Evolutionary conservation across 2,888 invertebrate genomes (phyloP), one percentile per base, ranked within the genome.

Genomic region (Galeruca laticollis): DNA sequence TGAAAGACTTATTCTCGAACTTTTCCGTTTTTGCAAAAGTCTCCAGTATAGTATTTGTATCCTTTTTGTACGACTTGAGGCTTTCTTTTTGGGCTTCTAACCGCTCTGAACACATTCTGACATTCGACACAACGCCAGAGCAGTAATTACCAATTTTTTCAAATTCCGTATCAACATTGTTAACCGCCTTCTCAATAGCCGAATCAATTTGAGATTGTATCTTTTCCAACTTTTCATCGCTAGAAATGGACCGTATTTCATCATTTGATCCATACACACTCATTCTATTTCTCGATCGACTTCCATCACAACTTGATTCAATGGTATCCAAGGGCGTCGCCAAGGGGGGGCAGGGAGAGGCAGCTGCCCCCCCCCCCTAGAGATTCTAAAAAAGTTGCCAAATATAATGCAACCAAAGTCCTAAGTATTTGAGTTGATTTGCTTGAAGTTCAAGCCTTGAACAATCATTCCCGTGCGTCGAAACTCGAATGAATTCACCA

Each of bases 1-100:
- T 71, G 51, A 79, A 72, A 2, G 79, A 77, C 11, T 86, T 84
- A 9, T 87, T 84, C 71, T 88, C 88, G 11, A 88, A 83, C 77
- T 86, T 86, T 76, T 89, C 88, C 0, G 88, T 88, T 51, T 86
- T 86, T 78, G 87, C 84, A 54, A 90, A 79, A 57, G 87, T 87
- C 64, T 88, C 84, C 0, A 88, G 83, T 6, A 90, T 73, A 68
- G 86, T 86, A 56, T 88, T 87, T 15, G 87, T 87, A 33, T 88
- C 88, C 18, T 84, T 82, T 77, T 84, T 85, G 0, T 87, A 85
- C 15, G 81, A 82, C 72, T 85, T 86, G 61, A 88, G 87, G 59
- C 87, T 86, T 71, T 86, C 86, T 76, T 88, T 85, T 69, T 89
- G 89, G 68, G 81, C 86, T 64, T 89, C 88, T 37, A 89, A 88